A percentile compares a stretch with the other conserved stretches of the same genome.
phyloP scores from a whole-genome alignment of 2,797 vertebrate genomes.

The Sebastes taczanowskii region DNA sequence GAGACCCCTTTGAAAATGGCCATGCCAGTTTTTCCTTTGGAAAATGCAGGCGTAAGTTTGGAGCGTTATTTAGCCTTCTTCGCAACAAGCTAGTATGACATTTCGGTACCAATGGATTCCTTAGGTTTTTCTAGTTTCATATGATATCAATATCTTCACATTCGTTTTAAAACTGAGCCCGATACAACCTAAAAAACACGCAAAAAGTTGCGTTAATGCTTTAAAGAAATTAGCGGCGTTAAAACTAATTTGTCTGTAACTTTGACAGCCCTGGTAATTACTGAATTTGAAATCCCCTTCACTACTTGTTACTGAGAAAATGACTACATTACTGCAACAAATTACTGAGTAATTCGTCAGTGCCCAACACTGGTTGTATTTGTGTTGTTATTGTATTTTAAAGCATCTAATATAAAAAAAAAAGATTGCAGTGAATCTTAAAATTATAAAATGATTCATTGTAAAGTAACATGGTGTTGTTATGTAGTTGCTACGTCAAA shows the following conservation, averaged over 20 bases:
- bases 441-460: background rate
- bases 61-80: no score
- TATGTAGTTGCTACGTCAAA: background rate
- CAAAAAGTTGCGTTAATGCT: no score
- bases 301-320: background rate
- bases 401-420: background rate
- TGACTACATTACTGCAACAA: background rate
- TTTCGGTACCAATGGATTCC: no score
- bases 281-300: background rate
- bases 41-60: no score
- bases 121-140: no score
- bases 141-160: no score
- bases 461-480: background rate
- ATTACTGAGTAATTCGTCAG: background rate
- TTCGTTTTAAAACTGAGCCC: no score
- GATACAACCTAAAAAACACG: no score
- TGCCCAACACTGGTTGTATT: background rate
- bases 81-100: no score
- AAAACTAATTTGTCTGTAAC: background rate
- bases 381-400: background rate
- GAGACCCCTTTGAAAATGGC: background rate
- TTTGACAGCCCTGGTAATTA: background rate
- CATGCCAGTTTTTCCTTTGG: background rate
- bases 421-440: no score
- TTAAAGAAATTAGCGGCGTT: background rate